Conservation (phyloP, 2,113 vertebrate genomes). For the Anser brachyrhynchus region DNA sequence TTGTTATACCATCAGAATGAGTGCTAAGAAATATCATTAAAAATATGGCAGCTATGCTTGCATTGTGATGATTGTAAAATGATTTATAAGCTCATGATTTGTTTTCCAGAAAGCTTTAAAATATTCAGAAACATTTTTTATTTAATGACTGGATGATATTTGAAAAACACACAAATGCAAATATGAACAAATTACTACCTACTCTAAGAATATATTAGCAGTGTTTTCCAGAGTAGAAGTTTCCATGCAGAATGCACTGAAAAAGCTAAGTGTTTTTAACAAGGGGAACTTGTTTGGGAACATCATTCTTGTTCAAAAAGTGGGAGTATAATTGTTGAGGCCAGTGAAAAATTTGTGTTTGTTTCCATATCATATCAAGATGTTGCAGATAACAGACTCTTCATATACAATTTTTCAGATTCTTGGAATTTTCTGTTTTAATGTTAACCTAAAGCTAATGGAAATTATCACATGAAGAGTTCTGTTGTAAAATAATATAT, state of each 20-base stretch:
- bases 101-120: not conserved
- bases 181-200: not conserved
- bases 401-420: not conserved
- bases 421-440: not conserved
- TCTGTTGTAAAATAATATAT: not conserved
- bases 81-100: not conserved
- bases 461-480: not conserved
- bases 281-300: not conserved
- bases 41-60: not conserved
- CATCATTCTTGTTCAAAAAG: not conserved
- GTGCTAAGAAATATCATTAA: not conserved
- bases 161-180: not conserved
- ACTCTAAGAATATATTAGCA: not conserved
- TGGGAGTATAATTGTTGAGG: not conserved
- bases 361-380: not conserved
- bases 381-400: not conserved
- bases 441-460: not conserved
- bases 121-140: not conserved
- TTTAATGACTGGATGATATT: not conserved
- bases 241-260: not conserved
- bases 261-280: not conserved
- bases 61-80: not conserved
- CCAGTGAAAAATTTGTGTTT: not conserved
- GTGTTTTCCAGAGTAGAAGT: not conserved
- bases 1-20: not conserved